A percentile compares a stretch with the other conserved stretches of the same genome.
These are phyloP conservation scores for fruit fly (Drosophila melanogaster) DNA, from an alignment of 1,140 invertebrate genomes.

Conservation along the genomic window Release_6_plus_ISO1_MT NT_033777.3:4416501-4417000, in stretches of 20 bases:
- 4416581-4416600: constrained; percentile 29
- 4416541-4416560: constrained; percentile 35
- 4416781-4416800: too few relatives aligned
- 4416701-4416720: constrained; percentile 57
- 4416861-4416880: constrained; percentile 9
- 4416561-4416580: constrained; percentile 57
- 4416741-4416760: constrained; percentile 58
- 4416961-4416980: constrained; percentile 53
- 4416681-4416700: constrained; percentile 60
- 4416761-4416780: constrained; percentile 39
- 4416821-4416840: not conserved
- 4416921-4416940: constrained; percentile 28
- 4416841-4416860: not conserved
- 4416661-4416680: constrained; percentile 31
- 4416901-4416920: constrained; percentile 30
- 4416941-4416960: constrained; percentile 40
- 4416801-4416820: not conserved
- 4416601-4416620: constrained; percentile 58
- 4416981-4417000: constrained; percentile 56
- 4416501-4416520: not conserved
- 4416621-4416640: constrained; percentile 53
- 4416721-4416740: constrained; percentile 60
- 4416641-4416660: constrained; percentile 65
- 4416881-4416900: constrained; percentile 23
- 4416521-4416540: not conserved